Conservation (phyloP, 2,797 vertebrate species). For the Pseudochaenichthys georgianus region DNA sequence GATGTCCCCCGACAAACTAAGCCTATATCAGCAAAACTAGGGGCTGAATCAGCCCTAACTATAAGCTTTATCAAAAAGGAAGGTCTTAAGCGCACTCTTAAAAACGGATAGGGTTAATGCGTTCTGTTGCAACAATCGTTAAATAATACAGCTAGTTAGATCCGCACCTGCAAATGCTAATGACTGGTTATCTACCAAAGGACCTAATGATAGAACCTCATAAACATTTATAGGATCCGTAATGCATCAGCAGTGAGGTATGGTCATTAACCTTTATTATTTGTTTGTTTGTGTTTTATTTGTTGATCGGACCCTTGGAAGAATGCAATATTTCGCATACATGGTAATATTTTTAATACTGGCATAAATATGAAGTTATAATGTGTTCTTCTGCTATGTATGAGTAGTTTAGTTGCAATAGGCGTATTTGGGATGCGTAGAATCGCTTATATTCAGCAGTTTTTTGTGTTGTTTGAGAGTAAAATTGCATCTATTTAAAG, state of each 20-base stretch:
- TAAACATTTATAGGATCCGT: slow-evolving; percentile 48
- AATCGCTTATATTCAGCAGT: not conserved
- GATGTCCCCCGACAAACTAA: too few relatives aligned
- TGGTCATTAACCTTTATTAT: not conserved
- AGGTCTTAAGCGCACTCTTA: too few relatives aligned
- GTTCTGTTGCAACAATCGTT: not conserved
- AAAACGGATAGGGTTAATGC: not conserved
- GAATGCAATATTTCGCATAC: not conserved
- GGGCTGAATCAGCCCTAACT: too few relatives aligned
- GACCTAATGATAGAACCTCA: slow-evolving; percentile 23
- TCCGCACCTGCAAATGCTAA: slow-evolving; percentile 8
- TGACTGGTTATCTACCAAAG: slow-evolving; percentile 19
- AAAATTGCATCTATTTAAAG: not conserved
- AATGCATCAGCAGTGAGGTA: slow-evolving; percentile 19
- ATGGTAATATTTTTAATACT: not conserved
- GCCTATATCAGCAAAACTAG: too few relatives aligned
- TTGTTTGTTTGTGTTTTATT: not conserved
- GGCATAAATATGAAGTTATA: not conserved
- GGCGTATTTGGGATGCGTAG: not conserved
- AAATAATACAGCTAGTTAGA: slow-evolving; percentile 17
- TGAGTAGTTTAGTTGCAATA: not conserved
- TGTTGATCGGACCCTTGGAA: not conserved
- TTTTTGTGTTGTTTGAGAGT: not conserved
- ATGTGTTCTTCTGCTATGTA: not conserved
- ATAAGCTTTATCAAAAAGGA: too few relatives aligned